These are phyloP conservation scores for Nipponia nippon DNA, from an alignment of 2,113 vertebrate species.

Conservation along the genomic window DNA sequence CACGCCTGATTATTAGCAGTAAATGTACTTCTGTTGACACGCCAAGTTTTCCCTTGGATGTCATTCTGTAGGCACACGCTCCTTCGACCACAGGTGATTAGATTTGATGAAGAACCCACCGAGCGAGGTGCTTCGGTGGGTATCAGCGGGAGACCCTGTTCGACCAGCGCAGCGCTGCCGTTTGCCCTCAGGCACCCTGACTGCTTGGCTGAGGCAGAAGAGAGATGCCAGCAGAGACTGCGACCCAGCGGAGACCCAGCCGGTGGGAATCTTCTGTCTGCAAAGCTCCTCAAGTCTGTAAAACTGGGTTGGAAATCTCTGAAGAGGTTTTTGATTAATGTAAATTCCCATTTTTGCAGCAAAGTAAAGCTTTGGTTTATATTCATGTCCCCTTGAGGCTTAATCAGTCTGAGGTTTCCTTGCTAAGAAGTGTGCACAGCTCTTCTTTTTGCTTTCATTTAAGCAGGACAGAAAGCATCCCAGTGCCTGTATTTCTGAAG, in stretches of 20 bases:
- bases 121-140: background rate
- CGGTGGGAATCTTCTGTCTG: background rate
- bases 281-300: background rate
- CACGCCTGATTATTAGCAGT: background rate
- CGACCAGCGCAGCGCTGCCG: background rate
- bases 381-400: background rate
- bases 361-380: constrained; percentile 25
- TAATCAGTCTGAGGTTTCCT: background rate
- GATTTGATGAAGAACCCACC: background rate
- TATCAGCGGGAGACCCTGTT: background rate
- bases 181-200: background rate
- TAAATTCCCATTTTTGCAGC: background rate
- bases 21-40: background rate
- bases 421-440: background rate
- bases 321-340: constrained; percentile 34
- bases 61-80: background rate
- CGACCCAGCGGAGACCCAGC: background rate
- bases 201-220: background rate
- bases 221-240: background rate
- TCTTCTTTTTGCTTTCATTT: background rate
- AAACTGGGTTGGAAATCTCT: background rate
- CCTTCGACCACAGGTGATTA: background rate
- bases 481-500: background rate
- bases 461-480: background rate
- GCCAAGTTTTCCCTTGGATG: background rate